Evolutionary conservation across 2,113 vertebrate species (phyloP), one percentile per base, ranked within the genome.

Genomic region (Muntiacus muntjak): DNA sequence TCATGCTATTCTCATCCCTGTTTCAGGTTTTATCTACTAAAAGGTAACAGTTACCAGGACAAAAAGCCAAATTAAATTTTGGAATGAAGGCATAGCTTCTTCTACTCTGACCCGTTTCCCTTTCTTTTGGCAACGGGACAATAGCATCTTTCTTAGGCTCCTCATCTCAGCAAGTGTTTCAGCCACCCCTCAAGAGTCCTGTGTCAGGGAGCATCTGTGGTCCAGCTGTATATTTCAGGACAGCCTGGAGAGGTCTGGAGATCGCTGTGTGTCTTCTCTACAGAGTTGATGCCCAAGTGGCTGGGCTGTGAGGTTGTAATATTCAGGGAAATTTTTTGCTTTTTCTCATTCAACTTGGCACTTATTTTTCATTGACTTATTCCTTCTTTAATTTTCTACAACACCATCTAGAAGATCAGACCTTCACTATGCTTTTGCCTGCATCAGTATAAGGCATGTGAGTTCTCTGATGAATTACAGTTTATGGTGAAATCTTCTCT

Each of bases 251-350:
- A 36, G 6, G 58, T 16, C 28, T 33, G 30, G n/a, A 87, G 82
- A 78, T 23, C 76, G 50, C 86, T 93, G 67, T 96, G 94, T 5
- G 0, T 7, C n/a, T 40, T 17, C 76, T 36, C 19, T 78, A 60
- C 89, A 95, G 86, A 15, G 76, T 93, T 95, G 47, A 47, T 83
- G 40, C 91, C 96, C 17, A 96, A 74, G 62, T 92, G 74, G 21
- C 82, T 55, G 43, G 58, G 23, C 16, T 50, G 21, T 3, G 82
- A 16, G 28, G 36, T 47, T 82, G 14, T 54, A 36, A 96, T 82
- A 13, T 5, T 14, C 40, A 97, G 54, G 47, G 21, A 88, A 30
- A 40, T 96, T 43, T 40, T 67, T 5, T 76, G 74, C n/a, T n/a
- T 96, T 79, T 95, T 93, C 83, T 79, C 60, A 54, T 96, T 86